Evolutionary conservation across 2,113 vertebrate genomes (phyloP).

Genomic region (Pluvianellus socialis): DNA sequence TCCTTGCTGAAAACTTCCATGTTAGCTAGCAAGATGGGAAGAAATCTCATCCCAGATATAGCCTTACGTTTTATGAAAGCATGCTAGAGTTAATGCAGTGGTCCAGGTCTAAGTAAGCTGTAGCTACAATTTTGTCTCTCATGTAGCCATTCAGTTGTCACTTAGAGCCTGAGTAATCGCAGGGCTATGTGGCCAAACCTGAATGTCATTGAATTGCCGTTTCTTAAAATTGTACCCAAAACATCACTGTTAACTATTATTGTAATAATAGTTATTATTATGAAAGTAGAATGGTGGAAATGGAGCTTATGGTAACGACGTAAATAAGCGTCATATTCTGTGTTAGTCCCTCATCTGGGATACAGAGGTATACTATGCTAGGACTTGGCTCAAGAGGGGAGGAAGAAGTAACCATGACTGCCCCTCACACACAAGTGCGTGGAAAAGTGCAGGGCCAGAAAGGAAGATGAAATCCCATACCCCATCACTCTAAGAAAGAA

Average conservation of each 20-base stretch:
- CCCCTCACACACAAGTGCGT: not conserved
- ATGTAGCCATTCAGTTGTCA: not conserved
- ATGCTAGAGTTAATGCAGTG: not conserved
- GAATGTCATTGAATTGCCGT: not conserved
- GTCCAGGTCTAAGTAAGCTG: not conserved
- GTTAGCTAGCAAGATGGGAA: not conserved
- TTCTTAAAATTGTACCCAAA: not conserved
- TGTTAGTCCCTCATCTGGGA: not conserved
- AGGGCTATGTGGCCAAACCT: not conserved
- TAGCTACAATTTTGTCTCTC: not conserved
- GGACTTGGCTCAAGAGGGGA: not conserved
- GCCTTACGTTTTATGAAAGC: not conserved
- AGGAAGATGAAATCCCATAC: not conserved
- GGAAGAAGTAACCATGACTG: not conserved
- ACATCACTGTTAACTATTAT: not conserved
- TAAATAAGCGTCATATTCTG: not conserved
- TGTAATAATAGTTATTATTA: not conserved
- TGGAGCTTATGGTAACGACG: not conserved
- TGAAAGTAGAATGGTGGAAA: not conserved
- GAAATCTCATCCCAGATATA: not conserved
- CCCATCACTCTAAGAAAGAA: not conserved
- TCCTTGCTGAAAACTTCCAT: not conserved
- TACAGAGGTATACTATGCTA: not conserved
- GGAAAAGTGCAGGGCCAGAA: not conserved
- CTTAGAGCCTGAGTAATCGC: not conserved